Base-by-base conservation (phyloP, 2,888 invertebrate genomes). In the Lydus trimaculatus region DNA sequence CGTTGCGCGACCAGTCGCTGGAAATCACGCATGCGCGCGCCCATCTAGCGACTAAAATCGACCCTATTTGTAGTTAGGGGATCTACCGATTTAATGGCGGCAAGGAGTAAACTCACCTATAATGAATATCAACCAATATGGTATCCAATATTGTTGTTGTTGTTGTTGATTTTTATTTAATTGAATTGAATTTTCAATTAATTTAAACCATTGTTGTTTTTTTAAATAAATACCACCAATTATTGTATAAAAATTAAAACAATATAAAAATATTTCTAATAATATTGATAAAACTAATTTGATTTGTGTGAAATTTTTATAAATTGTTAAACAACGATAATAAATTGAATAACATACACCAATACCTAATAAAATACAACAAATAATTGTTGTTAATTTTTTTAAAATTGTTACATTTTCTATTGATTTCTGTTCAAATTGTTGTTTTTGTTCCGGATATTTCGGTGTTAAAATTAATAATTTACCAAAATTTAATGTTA, bases 281-380 rank as follows among this genome's bases (percentile, higher is more conserved):
- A 61, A 33, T 9, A 61, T 36, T 0, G 7, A 20, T 9, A 61
- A 25, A 15, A 61, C 36, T 39, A 61, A 33, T 61, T 61, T 61
- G 4, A 36, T 33, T 61, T 33, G 36, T 25, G 36, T 39, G 23
- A 61, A 61, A 1, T 20, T 11, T 17, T 36, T 39, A 39, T 36
- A 61, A 20, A 61, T 23, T 5, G 60, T 6, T 25, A 61, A 2
- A 20, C 61, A 2, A 20, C 61, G 61, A 17, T 39, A 61, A 33
- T 61, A 61, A 20, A 36, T 33, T 15, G 36, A 36, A 0, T 15
- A 1, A 28, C 15, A 36, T 39, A 61, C 36, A 25, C 61, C 61
- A 8, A 36, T 33, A 2, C 9, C 33, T 11, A 61, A 61, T 8
- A 61, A 11, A 5, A 61, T 11, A 20, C 61, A 61, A 8, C 6